Evolutionary conservation across 2,888 invertebrate species (phyloP).

Genomic region (Linnaemya vulpina): DNA sequence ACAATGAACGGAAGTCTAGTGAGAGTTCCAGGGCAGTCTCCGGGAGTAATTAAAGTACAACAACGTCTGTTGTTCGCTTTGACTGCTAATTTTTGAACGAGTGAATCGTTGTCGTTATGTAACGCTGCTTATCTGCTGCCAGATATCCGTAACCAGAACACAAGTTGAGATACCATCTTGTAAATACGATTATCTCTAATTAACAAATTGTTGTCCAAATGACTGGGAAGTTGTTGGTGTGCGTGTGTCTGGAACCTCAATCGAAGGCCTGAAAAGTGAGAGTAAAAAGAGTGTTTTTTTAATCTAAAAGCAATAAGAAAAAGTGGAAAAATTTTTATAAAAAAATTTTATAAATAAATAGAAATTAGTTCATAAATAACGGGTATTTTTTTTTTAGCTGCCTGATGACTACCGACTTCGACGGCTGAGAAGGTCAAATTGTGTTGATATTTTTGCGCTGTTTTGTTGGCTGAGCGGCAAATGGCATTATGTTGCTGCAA

Average conservation of each 20-base stretch:
- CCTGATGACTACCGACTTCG: too few species aligned
- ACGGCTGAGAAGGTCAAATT: too few species aligned
- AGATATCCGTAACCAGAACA: constrained; percentile 17
- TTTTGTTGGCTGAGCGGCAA: too few species aligned
- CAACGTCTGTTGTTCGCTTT: constrained; percentile 1
- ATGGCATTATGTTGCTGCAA: too few species aligned
- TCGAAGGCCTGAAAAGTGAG: constrained; percentile 12
- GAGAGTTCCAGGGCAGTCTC: constrained; percentile 48
- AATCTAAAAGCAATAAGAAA: not conserved
- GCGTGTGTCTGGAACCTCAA: not conserved
- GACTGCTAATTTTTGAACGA: constrained; percentile 34
- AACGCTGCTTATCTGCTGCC: constrained; percentile 50
- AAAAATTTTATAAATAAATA: too few species aligned
- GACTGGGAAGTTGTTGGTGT: not conserved
- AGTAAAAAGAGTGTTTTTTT: not conserved
- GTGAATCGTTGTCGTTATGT: constrained; percentile 32
- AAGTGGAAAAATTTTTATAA: too few species aligned
- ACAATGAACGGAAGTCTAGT: constrained; percentile 19
- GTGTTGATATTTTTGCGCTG: too few species aligned
- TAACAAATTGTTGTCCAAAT: constrained; percentile 32
- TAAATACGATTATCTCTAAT: constrained; percentile 9
- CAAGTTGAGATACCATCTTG: not conserved
- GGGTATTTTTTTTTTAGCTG: too few species aligned
- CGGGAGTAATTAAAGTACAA: not conserved
- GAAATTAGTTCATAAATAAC: too few species aligned